These are phyloP conservation scores for Drosophila mauritiana DNA, from an alignment of 1,140 invertebrate species.

Conservation along the genomic window DNA sequence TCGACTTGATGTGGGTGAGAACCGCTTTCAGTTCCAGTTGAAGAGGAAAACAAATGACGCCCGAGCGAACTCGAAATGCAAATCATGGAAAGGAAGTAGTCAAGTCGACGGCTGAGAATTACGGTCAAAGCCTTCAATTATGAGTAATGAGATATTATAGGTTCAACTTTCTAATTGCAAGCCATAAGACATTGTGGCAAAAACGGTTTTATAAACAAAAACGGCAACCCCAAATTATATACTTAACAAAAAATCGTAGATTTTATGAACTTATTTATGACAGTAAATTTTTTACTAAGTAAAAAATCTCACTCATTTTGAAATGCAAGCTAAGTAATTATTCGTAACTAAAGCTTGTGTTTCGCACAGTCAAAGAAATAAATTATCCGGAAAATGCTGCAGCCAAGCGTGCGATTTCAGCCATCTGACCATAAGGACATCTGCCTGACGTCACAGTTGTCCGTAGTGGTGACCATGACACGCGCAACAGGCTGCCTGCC, in stretches of 20 bases:
- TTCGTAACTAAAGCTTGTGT: too few relatives aligned
- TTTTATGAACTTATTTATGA: too few relatives aligned
- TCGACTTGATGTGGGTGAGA: slow-evolving; percentile 34
- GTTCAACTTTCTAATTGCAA: slow-evolving; percentile 27
- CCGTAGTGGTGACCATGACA: slow-evolving; percentile 12
- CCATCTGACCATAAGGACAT: slow-evolving; percentile 9
- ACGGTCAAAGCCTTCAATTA: slow-evolving; percentile 2
- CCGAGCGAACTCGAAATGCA: slow-evolving; percentile 9
- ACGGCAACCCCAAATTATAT: neutral
- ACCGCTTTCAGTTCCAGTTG: slow-evolving; percentile 26
- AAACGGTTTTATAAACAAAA: neutral
- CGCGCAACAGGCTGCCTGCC: slow-evolving; percentile 38
- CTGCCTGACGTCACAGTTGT: slow-evolving; percentile 36
- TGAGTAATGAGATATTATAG: slow-evolving; percentile 11
- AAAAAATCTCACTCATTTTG: too few relatives aligned
- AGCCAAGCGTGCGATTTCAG: too few relatives aligned
- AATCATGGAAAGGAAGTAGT: slow-evolving; percentile 30
- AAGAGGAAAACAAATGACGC: slow-evolving; percentile 13
- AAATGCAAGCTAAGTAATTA: too few relatives aligned
- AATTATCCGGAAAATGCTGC: too few relatives aligned
- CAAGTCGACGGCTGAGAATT: slow-evolving; percentile 8
- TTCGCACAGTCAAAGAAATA: too few relatives aligned
- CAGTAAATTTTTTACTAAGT: too few relatives aligned
- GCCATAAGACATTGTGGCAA: neutral
- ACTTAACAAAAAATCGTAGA: too few relatives aligned